Base-by-base conservation (phyloP, 2,888 invertebrate genomes). In the Drosophila crucigera region DNA sequence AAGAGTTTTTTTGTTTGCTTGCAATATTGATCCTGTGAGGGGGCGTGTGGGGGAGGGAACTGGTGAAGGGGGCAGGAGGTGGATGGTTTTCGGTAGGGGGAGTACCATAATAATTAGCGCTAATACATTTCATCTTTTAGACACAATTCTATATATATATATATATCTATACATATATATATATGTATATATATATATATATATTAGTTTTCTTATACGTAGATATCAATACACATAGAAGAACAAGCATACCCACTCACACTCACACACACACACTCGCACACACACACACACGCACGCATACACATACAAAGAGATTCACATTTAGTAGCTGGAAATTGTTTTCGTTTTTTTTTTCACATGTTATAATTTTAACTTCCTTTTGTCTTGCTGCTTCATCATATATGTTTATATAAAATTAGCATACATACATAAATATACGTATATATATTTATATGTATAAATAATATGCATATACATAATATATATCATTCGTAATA, bases 111-210 rank as follows among this genome's bases (percentile, higher is more conserved):
- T 49, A 28, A 67, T 78, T 81, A 78, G 82, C 63, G 39, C 73
- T 78, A 78, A 68, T 81, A 78, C 82, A 81, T 62, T 61, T 68
- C 73, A 81, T 81, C 82, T 81, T 78, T 78, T 81, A 78, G 80
- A 80, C 83, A 80, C 79, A 74, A 70, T 81, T 81, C 35, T 69
- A 43, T 58, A 22, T 50, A 39, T 75, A 22, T 50, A 39, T 75
- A 22, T 50, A 39, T 75, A n/a, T 50, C 33, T 75, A 22, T 50
- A 39, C 68, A 22, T 39, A 39, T 62, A 22, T 50, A 39, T 75
- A n/a, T 50, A 54, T 47, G 19, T 69, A 30, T 39, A 30, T 53
- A 25, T 68, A 7, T 41, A 22, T 62, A 55, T 62, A 52, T 53
- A 39, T 75, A 22, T 50, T 63, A 14, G 11, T 37, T 70, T 68